A percentile compares a stretch with the other conserved stretches of the same genome.
phyloP scores from a whole-genome alignment of 2,888 invertebrate species.

The Apodemia mormo region DNA sequence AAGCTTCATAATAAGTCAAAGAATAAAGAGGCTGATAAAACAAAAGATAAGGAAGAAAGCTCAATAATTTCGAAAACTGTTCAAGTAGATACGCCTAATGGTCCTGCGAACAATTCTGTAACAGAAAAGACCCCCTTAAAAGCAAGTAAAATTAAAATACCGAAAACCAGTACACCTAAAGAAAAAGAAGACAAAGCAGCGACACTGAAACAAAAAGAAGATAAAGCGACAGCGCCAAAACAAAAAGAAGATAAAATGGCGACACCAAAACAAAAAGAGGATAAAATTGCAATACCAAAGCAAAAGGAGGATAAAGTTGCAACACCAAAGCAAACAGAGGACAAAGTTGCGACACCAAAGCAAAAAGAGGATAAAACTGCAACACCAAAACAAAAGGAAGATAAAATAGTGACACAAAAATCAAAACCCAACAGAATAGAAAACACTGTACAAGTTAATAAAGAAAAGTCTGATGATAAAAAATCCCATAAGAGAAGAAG shows the following conservation, averaged over 20 bases:
- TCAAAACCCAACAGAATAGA: conserved; percentile 21
- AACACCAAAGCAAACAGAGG: background rate
- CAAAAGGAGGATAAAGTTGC: background rate
- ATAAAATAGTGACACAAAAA: background rate
- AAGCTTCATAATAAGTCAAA: conserved; percentile 21
- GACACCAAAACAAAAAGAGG: background rate
- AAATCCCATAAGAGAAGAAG: conserved; percentile 47
- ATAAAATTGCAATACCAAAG: background rate
- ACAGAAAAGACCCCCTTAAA: conserved; percentile 39
- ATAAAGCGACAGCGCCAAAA: background rate
- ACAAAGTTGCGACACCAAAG: background rate
- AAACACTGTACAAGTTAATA: conserved; percentile 39
- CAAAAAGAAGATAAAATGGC: background rate
- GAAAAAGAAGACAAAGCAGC: conserved; percentile 33
- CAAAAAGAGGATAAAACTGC: background rate
- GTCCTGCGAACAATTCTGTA: conserved; percentile 36
- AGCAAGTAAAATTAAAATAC: conserved; percentile 37
- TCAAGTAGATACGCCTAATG: conserved; percentile 8
- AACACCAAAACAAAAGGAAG: background rate
- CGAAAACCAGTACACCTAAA: conserved; percentile 39
- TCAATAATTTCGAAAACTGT: background rate
- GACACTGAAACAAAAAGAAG: conserved; percentile 30
- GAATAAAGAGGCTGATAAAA: conserved; percentile 7
- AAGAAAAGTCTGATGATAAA: conserved; percentile 37
- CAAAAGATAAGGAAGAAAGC: conserved; percentile 26